phyloP scores from a whole-genome alignment of 2,888 invertebrate species.

The Gymnocheta viridis region DNA sequence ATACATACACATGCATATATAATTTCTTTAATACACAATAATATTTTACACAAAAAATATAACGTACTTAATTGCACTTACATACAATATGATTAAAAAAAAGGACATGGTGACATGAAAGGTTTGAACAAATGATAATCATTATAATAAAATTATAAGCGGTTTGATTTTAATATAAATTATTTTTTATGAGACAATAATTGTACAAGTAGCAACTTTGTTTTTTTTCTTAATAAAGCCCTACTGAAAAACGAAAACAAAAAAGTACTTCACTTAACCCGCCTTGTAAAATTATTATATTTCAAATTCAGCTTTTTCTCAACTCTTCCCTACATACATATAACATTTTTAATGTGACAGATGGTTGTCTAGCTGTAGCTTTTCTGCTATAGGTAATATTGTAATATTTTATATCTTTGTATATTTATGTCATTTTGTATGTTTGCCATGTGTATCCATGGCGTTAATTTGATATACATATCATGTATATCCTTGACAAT shows the following conservation, averaged over 20 bases:
- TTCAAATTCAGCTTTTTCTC: conserved; percentile 11
- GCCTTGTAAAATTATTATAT: conserved; percentile 45
- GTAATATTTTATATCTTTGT: conserved; percentile 37
- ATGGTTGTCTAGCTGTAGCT: conserved; percentile 51
- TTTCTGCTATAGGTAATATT: conserved; percentile 24
- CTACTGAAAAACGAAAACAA: not conserved
- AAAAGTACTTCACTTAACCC: conserved; percentile 48
- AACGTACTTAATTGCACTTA: not conserved
- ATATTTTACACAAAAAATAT: not conserved
- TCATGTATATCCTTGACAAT: conserved; percentile 54
- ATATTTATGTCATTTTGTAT: conserved; percentile 20
- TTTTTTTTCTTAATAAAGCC: not conserved
- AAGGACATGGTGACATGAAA: conserved; percentile 15
- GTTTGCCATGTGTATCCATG: conserved; percentile 56
- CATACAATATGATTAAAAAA: conserved; percentile 8
- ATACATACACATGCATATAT: not conserved
- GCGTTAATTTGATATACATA: conserved; percentile 66
- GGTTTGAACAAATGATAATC: conserved; percentile 66
- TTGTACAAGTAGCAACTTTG: conserved; percentile 68
- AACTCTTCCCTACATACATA: not conserved
- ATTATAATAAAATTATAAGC: conserved; percentile 77
- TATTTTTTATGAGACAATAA: conserved; percentile 77
- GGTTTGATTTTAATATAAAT: conserved; percentile 78
- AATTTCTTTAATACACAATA: not conserved
- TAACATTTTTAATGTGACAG: conserved; percentile 59